Evolutionary conservation across 2,888 invertebrate species (phyloP).

Genomic region (Anthophora plumipes): DNA sequence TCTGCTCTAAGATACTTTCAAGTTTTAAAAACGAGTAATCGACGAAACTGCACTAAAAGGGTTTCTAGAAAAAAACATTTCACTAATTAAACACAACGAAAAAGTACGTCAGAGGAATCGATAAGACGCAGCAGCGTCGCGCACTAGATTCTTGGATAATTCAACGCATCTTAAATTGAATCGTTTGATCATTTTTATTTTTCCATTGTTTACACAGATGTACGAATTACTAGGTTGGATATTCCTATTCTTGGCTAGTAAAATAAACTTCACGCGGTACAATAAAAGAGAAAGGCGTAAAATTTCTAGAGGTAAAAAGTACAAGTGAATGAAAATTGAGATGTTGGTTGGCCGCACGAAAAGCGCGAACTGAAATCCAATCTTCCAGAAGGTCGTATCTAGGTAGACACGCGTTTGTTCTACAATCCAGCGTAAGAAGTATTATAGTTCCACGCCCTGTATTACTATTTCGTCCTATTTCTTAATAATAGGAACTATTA

Average conservation of each 20-base stretch:
- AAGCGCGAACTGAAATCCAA: constrained; percentile 57
- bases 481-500: too few species aligned
- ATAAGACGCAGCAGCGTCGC: neutral
- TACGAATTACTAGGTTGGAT: neutral
- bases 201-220: neutral
- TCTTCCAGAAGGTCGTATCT: constrained; percentile 49
- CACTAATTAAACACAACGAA: neutral
- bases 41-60: neutral
- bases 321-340: constrained; percentile 50
- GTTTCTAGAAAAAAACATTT: constrained; percentile 9
- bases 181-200: neutral
- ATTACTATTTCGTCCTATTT: constrained; percentile 7
- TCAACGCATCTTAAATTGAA: neutral
- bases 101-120: neutral
- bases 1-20: too few species aligned
- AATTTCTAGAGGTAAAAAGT: constrained; percentile 23
- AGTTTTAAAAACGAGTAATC: neutral
- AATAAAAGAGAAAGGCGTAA: constrained; percentile 18
- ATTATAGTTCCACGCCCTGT: neutral
- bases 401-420: constrained; percentile 40
- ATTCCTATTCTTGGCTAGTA: constrained; percentile 4
- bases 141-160: neutral
- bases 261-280: constrained; percentile 17
- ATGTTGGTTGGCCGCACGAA: constrained; percentile 39
- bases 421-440: constrained; percentile 30